Evolutionary conservation across 2,797 vertebrate genomes (phyloP), one percentile per base, ranked within the genome.

Genomic region (Pseudomugil gertrudae): DNA sequence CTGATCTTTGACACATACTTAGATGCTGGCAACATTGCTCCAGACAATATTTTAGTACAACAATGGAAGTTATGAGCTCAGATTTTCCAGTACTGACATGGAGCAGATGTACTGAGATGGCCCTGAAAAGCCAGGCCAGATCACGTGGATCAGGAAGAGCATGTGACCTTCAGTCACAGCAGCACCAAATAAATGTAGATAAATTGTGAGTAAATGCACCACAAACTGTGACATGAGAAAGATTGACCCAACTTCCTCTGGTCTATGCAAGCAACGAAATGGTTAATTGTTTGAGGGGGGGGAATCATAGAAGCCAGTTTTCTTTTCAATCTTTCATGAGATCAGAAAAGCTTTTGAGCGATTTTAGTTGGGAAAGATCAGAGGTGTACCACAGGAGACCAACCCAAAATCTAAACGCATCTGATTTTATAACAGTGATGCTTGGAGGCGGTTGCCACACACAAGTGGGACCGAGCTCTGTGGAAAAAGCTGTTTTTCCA

Each of bases 101-200:
- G 45, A 83, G 63, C 84, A 87, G 78, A 87, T 88, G 80, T 68
- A 76, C 82, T 67, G 73, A 74, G 43, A 58, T 10, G 38, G 64
- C 66, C 71, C 60, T 43, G 65, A 27, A 36, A 38, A 43, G 9
- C 59, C 48, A 35, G 17, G 64, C 79, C 72, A 72, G 74, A 63
- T 9, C 10, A 17, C 38, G 30, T 66, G 76, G 65, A 72, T 6
- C 35, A 72, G 64, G 60, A 79, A 63, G 57, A 75, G 73, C 66
- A 62, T 76, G 72, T 57, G 65, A 77, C 29, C 7, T 55, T 57
- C 62, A 13, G 48, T 78, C 63, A 66, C 52, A 47, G 58, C 63
- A 35, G 43, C 40, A 27, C 40, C 67, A 70, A 81, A 79, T 62
- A 66, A 60, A 65, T 48, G 63, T 53, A 66, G 11, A 11, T 24